phyloP scores from a whole-genome alignment of 1,140 invertebrate genomes.

The Drosophila orena region DNA sequence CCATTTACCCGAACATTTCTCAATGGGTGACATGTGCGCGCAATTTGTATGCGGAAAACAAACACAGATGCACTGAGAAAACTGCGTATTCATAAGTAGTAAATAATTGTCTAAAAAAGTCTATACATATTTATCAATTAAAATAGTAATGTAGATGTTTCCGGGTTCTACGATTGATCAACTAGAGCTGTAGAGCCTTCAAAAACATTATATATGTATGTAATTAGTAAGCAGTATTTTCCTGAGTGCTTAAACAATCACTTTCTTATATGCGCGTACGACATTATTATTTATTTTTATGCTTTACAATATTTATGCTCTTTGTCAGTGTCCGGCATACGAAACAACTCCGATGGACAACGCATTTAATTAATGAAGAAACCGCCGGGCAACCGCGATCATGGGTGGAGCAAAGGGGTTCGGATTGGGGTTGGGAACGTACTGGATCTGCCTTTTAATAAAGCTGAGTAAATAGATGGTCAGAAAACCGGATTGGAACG shows the following conservation, averaged over 20 bases:
- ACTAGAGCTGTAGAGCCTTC: too few relatives aligned
- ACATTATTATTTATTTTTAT: slow-evolving; percentile 77
- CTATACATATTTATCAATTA: too few relatives aligned
- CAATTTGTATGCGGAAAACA: slow-evolving; percentile 71
- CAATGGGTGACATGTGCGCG: slow-evolving; percentile 64
- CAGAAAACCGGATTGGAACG: slow-evolving; percentile 27
- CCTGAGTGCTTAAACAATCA: slow-evolving; percentile 8
- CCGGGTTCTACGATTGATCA: too few relatives aligned
- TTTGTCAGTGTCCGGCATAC: slow-evolving; percentile 71
- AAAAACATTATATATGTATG: too few relatives aligned
- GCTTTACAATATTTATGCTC: slow-evolving; percentile 81
- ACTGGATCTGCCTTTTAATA: slow-evolving; percentile 55
- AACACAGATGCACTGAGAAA: slow-evolving; percentile 24
- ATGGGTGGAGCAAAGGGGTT: slow-evolving; percentile 1
- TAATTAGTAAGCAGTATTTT: background rate
- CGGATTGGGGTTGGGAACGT: background rate
- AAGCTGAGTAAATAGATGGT: slow-evolving; percentile 67
- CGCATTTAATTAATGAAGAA: slow-evolving; percentile 81
- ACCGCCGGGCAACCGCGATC: slow-evolving; percentile 39
- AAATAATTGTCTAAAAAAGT: too few relatives aligned
- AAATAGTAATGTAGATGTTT: too few relatives aligned
- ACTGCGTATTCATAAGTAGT: background rate
- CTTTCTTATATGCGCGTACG: slow-evolving; percentile 15
- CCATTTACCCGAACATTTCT: slow-evolving; percentile 26
- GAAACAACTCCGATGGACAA: slow-evolving; percentile 60